Conservation (phyloP, 1,140 invertebrate genomes). For the Scaptomyza montana region DNA sequence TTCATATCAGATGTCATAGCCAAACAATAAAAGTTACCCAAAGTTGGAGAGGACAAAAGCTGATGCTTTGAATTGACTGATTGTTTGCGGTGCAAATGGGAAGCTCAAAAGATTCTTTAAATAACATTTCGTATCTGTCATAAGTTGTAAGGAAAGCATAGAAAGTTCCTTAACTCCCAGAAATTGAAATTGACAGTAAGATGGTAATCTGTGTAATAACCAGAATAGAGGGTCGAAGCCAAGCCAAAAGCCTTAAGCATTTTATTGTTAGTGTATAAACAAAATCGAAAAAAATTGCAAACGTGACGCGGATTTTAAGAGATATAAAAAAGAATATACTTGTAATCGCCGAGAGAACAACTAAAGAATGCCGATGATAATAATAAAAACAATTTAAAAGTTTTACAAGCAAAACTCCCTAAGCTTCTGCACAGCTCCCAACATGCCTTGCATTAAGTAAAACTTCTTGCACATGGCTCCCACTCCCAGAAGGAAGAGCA, state of each 20-base stretch:
- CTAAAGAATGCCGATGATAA: constrained; percentile 21
- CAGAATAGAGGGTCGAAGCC: too few species aligned
- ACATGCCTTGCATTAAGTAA: neutral
- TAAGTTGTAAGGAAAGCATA: too few species aligned
- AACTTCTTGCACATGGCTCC: constrained; percentile 1
- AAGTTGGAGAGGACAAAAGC: neutral
- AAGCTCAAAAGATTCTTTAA: neutral
- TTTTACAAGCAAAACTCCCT: constrained; percentile 8
- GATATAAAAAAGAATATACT: neutral
- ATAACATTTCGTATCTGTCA: neutral
- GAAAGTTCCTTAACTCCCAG: too few species aligned
- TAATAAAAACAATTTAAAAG: constrained; percentile 49
- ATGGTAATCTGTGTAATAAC: too few species aligned
- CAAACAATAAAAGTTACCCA: neutral
- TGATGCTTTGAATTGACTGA: neutral
- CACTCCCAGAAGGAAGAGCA: constrained; percentile 10
- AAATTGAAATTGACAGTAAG: too few species aligned
- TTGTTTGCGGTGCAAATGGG: neutral
- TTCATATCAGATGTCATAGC: neutral
- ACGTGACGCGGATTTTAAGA: neutral
- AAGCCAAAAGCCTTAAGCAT: neutral
- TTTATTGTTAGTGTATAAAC: neutral
- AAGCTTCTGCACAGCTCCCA: neutral
- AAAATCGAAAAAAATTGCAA: constrained; percentile 2
- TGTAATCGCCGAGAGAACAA: neutral